A percentile compares a stretch with the other conserved stretches of the same genome.
Conservation (phyloP, 30 jellyfish, hydroid and myxozoan species). For the Hydractinia echinata region DNA sequence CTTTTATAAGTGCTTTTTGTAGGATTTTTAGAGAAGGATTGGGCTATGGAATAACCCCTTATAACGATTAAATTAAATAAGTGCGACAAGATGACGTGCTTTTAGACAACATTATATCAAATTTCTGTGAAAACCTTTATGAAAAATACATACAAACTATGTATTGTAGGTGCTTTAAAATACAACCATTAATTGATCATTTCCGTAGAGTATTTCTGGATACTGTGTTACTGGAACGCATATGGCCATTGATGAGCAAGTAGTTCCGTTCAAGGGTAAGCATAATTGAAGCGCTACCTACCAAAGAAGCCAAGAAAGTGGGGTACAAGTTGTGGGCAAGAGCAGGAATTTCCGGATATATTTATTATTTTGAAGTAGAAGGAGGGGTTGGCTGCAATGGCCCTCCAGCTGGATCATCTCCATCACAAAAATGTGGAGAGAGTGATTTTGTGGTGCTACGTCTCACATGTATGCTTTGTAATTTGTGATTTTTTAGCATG, state of each 20-base stretch:
- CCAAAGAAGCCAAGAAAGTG: constrained; percentile 65
- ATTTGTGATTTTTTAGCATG: no score
- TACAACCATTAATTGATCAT: constrained; percentile 59
- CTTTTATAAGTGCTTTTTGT: no score
- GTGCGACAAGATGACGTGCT: no score
- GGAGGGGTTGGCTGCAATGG: constrained; percentile 24
- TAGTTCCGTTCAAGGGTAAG: constrained; percentile 61
- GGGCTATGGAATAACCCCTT: no score
- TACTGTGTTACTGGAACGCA: constrained; percentile 25
- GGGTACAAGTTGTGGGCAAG: constrained; percentile 44
- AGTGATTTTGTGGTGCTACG: constrained; percentile 24
- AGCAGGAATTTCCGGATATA: constrained; percentile 43
- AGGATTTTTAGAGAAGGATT: no score
- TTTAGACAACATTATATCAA: no score
- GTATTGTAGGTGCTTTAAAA: constrained; percentile 30
- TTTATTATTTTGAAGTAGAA: constrained; percentile 40
- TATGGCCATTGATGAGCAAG: constrained; percentile 50
- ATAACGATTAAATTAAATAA: no score
- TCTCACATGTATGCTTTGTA: not conserved
- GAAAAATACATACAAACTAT: no score
- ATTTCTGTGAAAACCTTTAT: no score
- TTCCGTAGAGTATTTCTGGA: constrained; percentile 47
- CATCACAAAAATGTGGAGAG: constrained; percentile 24
- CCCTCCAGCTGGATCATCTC: constrained; percentile 1
- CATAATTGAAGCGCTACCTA: constrained; percentile 43